Conservation (phyloP, 1,140 invertebrate species). For the Mylabris phalerata region DNA sequence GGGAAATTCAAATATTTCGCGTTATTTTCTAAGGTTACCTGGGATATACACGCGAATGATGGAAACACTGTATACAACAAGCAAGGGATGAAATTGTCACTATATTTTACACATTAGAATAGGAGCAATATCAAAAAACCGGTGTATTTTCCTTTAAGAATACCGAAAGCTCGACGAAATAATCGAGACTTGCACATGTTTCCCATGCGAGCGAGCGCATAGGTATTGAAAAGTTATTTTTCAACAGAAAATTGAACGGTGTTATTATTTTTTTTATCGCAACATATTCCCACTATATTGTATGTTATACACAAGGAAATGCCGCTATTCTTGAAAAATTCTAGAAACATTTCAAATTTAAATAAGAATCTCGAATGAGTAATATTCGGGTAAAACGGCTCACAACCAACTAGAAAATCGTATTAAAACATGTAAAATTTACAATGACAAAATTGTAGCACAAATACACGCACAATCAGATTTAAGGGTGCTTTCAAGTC, state of each 20-base stretch:
- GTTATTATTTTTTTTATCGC: slow-evolving; percentile 15
- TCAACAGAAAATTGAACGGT: slow-evolving; percentile 21
- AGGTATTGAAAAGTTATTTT: slow-evolving; percentile 24
- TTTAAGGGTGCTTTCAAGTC: too few relatives aligned
- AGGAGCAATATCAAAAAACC: slow-evolving; percentile 28
- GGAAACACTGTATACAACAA: slow-evolving; percentile 29
- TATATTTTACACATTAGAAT: slow-evolving; percentile 35
- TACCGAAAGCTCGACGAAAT: slow-evolving; percentile 12
- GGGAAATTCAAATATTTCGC: slow-evolving; percentile 34
- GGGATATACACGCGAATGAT: slow-evolving; percentile 27
- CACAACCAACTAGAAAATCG: too few relatives aligned
- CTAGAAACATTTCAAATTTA: too few relatives aligned
- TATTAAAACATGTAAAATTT: too few relatives aligned
- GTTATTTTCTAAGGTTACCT: slow-evolving; percentile 27
- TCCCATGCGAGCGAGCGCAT: slow-evolving; percentile 15
- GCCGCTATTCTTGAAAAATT: too few relatives aligned
- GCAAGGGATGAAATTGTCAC: slow-evolving; percentile 33
- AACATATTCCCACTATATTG: not conserved
- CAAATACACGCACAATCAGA: too few relatives aligned
- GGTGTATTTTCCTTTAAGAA: slow-evolving; percentile 24
- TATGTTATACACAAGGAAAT: not conserved
- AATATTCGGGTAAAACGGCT: too few relatives aligned
- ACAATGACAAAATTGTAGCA: too few relatives aligned
- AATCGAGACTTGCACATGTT: slow-evolving; percentile 18
- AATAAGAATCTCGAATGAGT: too few relatives aligned